Evolutionary conservation across 1,140 invertebrate genomes (phyloP).

Genomic region (Cephus cinctus): DNA sequence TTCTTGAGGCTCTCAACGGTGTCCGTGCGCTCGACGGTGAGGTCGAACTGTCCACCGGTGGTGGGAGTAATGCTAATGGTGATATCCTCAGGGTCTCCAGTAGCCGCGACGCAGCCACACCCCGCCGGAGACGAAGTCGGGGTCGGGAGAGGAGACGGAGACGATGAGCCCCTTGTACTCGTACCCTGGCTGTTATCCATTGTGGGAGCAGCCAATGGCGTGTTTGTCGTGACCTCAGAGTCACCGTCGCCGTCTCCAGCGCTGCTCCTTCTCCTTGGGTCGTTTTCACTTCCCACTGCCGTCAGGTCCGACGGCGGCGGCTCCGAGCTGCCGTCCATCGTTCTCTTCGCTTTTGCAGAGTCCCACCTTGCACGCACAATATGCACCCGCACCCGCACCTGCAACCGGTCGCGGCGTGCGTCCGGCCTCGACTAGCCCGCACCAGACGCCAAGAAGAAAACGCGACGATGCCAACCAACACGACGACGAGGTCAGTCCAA

Average conservation of each 20-base stretch:
- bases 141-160: slow-evolving; percentile 8
- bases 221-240: slow-evolving; percentile 17
- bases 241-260: slow-evolving; percentile 15
- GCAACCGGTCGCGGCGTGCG: background rate
- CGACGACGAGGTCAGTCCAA: no score
- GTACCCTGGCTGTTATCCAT: no score
- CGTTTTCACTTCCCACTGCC: slow-evolving; percentile 34
- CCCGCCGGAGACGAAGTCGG: slow-evolving; percentile 41
- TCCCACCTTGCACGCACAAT: no score
- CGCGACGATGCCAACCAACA: no score
- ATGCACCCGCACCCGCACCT: slow-evolving; percentile 8
- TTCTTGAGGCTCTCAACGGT: slow-evolving; percentile 87
- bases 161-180: background rate
- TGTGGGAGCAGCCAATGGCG: slow-evolving; percentile 17
- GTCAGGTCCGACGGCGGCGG: slow-evolving; percentile 33
- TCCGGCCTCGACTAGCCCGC: slow-evolving; percentile 7
- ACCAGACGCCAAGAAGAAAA: no score
- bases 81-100: slow-evolving; percentile 63
- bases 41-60: slow-evolving; percentile 85
- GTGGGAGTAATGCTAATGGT: slow-evolving; percentile 84
- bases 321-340: slow-evolving; percentile 42
- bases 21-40: slow-evolving; percentile 75
- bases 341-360: slow-evolving; percentile 12
- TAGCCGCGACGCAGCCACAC: slow-evolving; percentile 60
- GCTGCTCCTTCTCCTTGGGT: slow-evolving; percentile 16